Evolutionary conservation across 2,888 invertebrate genomes (phyloP).

Genomic region (Sclerodermus sp.): DNA sequence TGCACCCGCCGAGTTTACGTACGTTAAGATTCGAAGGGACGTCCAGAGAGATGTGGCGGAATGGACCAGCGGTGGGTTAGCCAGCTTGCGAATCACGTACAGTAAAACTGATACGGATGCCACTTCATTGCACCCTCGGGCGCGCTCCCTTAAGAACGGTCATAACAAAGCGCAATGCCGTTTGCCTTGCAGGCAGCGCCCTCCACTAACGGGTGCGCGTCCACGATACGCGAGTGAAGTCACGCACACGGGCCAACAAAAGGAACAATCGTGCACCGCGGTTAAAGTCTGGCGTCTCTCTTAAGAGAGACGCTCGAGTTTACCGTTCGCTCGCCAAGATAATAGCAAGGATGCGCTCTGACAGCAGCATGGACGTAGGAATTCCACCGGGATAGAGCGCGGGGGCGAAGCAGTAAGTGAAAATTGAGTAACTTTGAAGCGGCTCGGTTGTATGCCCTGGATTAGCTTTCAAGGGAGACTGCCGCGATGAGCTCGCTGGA

Average conservation of each 20-base stretch:
- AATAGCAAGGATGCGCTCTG: slow-evolving; percentile 11
- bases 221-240: slow-evolving; percentile 1
- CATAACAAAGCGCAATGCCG: slow-evolving; percentile 16
- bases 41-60: not conserved
- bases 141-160: slow-evolving; percentile 14
- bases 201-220: not conserved
- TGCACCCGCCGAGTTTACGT: too few relatives aligned
- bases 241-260: slow-evolving; percentile 3
- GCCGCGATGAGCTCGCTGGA: too few relatives aligned
- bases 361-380: not conserved
- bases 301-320: slow-evolving; percentile 16
- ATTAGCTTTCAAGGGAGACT: too few relatives aligned
- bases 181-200: not conserved
- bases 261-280: slow-evolving; percentile 12
- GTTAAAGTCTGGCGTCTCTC: slow-evolving; percentile 8
- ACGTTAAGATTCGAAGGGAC: not conserved
- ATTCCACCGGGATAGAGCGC: slow-evolving; percentile 13
- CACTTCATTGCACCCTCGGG: slow-evolving; percentile 11
- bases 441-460: not conserved
- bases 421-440: slow-evolving; percentile 13
- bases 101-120: not conserved
- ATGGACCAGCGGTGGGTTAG: not conserved
- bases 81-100: slow-evolving; percentile 15
- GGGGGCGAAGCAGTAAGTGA: slow-evolving; percentile 9
- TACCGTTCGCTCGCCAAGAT: slow-evolving; percentile 17